Conservation (phyloP, 2,797 vertebrate genomes). For the Cryptoprocta ferox region DNA sequence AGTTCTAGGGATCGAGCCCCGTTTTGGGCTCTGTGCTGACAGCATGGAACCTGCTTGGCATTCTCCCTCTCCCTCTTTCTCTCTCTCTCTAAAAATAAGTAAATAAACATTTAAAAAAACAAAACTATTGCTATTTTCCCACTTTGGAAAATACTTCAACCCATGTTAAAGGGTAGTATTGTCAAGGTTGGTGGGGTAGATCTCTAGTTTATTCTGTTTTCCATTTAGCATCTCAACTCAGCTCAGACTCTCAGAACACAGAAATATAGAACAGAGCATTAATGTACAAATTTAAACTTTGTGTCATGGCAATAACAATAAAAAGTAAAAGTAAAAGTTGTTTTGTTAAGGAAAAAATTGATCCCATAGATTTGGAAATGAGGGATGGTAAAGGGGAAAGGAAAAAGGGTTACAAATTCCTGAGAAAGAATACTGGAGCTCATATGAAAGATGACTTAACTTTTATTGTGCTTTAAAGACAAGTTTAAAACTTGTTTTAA, state of each 20-base stretch:
- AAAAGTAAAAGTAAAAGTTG: conserved; percentile 12
- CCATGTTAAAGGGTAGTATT: background rate
- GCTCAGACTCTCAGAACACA: background rate
- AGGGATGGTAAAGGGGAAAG: background rate
- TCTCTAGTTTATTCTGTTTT: background rate
- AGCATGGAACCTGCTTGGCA: too few relatives aligned
- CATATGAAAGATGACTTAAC: background rate
- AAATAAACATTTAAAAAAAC: too few relatives aligned
- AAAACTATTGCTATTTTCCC: background rate
- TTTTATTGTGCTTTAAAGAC: background rate
- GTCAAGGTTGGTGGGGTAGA: background rate
- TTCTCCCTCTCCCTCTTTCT: too few relatives aligned
- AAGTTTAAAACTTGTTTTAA: conserved; percentile 35
- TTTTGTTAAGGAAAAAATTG: background rate
- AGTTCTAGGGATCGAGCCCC: too few relatives aligned
- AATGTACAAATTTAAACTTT: background rate
- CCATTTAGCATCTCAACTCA: background rate
- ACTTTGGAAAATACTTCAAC: background rate
- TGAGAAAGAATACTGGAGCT: background rate
- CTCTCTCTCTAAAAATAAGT: too few relatives aligned
- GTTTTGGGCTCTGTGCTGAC: too few relatives aligned
- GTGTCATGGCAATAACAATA: background rate
- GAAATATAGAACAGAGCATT: background rate
- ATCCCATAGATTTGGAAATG: background rate
- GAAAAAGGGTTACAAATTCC: background rate